These are phyloP conservation scores for Prionace glauca DNA, from an alignment of 2,797 vertebrate species.

Conservation along the genomic window DNA sequence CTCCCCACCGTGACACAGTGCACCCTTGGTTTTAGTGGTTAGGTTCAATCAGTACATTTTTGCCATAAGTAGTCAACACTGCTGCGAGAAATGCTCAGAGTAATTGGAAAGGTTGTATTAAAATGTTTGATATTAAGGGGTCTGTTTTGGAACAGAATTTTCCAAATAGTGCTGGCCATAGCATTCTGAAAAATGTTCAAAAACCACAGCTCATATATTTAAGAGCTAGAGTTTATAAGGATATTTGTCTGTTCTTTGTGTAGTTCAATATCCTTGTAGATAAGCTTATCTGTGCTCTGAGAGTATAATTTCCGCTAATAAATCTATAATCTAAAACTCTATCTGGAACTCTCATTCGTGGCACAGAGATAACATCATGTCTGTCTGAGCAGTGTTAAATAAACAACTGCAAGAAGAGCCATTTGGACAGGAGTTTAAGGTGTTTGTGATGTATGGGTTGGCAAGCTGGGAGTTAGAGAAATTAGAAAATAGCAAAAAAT, in stretches of 20 bases:
- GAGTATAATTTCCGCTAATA: constrained; percentile 18
- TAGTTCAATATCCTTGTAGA: constrained; percentile 6
- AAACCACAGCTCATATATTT: background rate
- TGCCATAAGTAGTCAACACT: background rate
- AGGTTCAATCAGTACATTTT: background rate
- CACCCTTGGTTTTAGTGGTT: background rate
- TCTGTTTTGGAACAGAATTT: background rate
- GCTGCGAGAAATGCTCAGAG: too few relatives aligned
- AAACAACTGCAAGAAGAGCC: background rate
- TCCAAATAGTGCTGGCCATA: background rate
- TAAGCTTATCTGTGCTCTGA: background rate
- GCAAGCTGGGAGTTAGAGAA: too few relatives aligned
- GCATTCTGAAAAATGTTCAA: background rate
- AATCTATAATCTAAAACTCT: background rate
- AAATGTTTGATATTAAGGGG: background rate
- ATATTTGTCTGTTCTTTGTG: background rate
- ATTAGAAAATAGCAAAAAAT: too few relatives aligned
- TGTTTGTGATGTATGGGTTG: too few relatives aligned
- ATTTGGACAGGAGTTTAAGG: background rate
- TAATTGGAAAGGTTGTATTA: background rate
- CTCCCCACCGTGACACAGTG: too few relatives aligned
- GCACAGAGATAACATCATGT: background rate
- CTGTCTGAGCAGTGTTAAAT: background rate
- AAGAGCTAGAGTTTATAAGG: background rate
- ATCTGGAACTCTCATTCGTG: background rate